Base-by-base conservation (phyloP, 2,888 invertebrate species). In the Drosophila mercatorum region DNA sequence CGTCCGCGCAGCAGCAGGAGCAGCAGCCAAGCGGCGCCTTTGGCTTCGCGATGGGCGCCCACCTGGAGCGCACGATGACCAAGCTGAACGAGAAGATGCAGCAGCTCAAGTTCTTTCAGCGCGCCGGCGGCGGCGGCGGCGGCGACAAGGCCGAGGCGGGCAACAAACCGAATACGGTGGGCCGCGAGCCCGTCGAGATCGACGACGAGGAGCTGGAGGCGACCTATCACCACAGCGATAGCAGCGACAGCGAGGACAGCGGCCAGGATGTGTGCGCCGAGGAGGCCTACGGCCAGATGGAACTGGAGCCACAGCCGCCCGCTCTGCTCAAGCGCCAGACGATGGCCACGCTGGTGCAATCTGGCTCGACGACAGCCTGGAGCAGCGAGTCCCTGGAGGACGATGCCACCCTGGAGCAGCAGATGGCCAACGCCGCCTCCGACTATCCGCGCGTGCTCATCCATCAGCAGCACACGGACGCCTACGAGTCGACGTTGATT, bases 381-480 rank as follows among this genome's bases (percentile, higher is more conserved):
- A 88, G 91, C 55, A 91, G 88, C 4, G 91, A 88, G 12, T 87
- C 89, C 1, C 75, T 90, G n/a, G 78, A 89, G 28, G 86, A 90
- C 0, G 64, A 76, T 2, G 49, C 10, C 2, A 14, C 59, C 1
- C 5, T 49, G 34, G 64, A 67, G 4, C 62, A 70, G n/a, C 70
- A 56, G 61, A 55, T 49, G 76, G 74, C 34, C 34, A 12, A 26
- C 46, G 40, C 47, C 26, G 52, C 44, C 14, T 28, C 40, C 53
- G 90, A 90, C 31, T 81, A 89, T 56, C 92, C 92, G 6, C 82
- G 91, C 4, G 92, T 92, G 17, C 83, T 92, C 31, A 89, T 92
- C 60, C 92, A 92, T 60, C 92, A 92, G 53, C 91, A 92, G 68
- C 90, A 91, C 61, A 86, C 91, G 0, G 91, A 92, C 65, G 74